Evolutionary conservation across 2,888 invertebrate genomes (phyloP).

Genomic region (Caprella mutica): DNA sequence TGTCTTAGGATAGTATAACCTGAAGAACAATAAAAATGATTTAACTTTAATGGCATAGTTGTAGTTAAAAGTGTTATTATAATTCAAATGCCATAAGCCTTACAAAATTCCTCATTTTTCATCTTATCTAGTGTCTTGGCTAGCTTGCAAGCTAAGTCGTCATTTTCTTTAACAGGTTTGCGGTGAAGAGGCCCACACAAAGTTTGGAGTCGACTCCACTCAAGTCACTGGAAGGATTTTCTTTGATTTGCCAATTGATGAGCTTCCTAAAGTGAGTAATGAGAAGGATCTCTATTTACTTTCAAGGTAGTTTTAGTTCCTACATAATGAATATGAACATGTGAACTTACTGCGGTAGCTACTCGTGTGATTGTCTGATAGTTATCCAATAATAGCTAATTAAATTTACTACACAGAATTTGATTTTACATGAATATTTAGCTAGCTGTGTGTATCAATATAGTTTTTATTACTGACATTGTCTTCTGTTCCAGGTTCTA

Average conservation of each 20-base stretch:
- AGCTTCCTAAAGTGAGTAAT: background rate
- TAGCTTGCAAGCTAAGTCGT: too few relatives aligned
- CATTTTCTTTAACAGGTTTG: background rate
- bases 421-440: background rate
- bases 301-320: background rate
- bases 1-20: too few relatives aligned
- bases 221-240: background rate
- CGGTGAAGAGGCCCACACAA: background rate
- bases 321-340: too few relatives aligned
- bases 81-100: too few relatives aligned
- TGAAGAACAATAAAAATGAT: too few relatives aligned
- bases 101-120: too few relatives aligned
- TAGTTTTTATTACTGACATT: background rate
- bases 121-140: too few relatives aligned
- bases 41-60: too few relatives aligned
- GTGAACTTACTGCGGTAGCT: background rate
- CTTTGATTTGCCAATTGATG: constrained; percentile 1
- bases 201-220: background rate
- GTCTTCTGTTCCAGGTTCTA: constrained; percentile 18
- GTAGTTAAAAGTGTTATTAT: too few relatives aligned
- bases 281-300: background rate
- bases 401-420: background rate
- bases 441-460: background rate
- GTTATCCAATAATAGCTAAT: background rate
- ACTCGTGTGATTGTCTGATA: background rate